These are phyloP conservation scores for Euphydryas editha DNA, from an alignment of 2,888 invertebrate genomes.

Conservation along the genomic window DNA sequence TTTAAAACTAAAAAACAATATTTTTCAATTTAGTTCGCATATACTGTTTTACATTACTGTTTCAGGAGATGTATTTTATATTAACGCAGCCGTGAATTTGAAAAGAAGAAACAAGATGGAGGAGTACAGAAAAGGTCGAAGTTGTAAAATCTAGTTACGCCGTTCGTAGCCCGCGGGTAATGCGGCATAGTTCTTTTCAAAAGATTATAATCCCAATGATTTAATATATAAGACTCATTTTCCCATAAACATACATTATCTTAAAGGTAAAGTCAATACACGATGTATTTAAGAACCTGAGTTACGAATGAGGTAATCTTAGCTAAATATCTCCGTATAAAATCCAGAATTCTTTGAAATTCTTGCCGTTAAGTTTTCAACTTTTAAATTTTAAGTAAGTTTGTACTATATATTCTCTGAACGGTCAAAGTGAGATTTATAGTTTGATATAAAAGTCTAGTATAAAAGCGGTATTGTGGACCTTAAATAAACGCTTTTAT, in stretches of 20 bases:
- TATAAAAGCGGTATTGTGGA: neutral
- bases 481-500: neutral
- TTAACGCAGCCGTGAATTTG: constrained; percentile 15
- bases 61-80: constrained; percentile 10
- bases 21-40: neutral
- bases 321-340: constrained; percentile 2
- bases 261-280: constrained; percentile 6
- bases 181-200: neutral
- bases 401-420: neutral
- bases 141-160: constrained; percentile 24
- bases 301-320: constrained; percentile 9
- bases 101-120: constrained; percentile 18
- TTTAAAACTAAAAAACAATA: constrained; percentile 9
- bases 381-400: neutral
- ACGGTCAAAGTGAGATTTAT: constrained; percentile 3
- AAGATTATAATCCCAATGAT: neutral
- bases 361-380: neutral
- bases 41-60: neutral
- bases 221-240: neutral
- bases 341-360: neutral
- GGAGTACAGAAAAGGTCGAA: constrained; percentile 21
- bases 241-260: neutral
- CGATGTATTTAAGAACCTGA: constrained; percentile 9
- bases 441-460: constrained; percentile 9
- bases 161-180: constrained; percentile 16